Percentiles rank a stretch among this genome's conserved stretches.
Conservation (phyloP, 2,797 vertebrate genomes). For the Hafferia zeledoni region DNA sequence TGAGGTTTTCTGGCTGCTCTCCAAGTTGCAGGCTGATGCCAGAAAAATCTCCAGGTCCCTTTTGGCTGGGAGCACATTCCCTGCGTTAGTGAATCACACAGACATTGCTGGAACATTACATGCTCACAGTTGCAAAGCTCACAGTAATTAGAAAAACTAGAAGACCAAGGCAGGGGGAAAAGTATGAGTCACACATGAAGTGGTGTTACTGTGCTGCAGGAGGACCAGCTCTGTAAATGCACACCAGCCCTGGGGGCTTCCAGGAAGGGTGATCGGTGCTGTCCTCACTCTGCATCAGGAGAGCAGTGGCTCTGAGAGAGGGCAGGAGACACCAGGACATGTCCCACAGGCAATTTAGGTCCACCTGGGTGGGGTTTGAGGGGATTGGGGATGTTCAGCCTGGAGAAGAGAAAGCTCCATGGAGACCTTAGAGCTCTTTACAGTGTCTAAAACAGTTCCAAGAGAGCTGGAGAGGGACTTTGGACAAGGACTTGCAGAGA, state of each 20-base stretch:
- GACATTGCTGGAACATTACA: constrained; percentile 61
- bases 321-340: neutral
- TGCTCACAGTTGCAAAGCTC: constrained; percentile 55
- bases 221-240: neutral
- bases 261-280: accelerated
- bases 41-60: constrained; percentile 42
- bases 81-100: constrained; percentile 50
- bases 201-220: neutral
- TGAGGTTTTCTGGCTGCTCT: constrained; percentile 55
- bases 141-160: constrained; percentile 55
- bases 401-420: neutral
- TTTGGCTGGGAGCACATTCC: constrained; percentile 45
- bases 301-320: neutral
- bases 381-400: neutral
- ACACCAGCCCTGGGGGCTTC: neutral
- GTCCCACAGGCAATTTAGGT: neutral
- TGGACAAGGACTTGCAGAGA: neutral
- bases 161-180: constrained; percentile 16
- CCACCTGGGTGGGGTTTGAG: neutral
- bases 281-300: neutral
- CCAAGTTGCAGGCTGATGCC: constrained; percentile 44
- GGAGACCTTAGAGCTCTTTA: neutral
- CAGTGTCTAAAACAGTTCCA: neutral
- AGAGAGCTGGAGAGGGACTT: neutral
- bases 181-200: constrained; percentile 42